Evolutionary conservation across 2,113 vertebrate genomes (phyloP).

Genomic region (Prionailurus viverrinus): DNA sequence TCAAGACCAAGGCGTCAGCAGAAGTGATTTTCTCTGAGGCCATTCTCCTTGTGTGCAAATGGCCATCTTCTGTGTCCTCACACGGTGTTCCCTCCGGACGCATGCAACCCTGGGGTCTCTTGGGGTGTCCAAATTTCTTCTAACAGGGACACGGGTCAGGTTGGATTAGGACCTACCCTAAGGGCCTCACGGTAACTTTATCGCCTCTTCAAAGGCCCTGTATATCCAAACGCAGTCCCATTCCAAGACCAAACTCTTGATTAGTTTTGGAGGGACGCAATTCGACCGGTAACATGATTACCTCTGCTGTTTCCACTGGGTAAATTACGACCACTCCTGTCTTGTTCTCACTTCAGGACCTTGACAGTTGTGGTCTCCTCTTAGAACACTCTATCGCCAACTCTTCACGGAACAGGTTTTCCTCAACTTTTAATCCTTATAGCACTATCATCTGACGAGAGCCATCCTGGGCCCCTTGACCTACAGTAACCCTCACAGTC

Average conservation of each 20-base stretch:
- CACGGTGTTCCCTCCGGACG: background rate
- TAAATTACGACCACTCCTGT: background rate
- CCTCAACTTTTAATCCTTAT: background rate
- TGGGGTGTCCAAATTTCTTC: background rate
- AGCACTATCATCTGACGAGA: background rate
- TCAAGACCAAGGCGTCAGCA: background rate
- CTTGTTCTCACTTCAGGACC: background rate
- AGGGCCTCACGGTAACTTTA: background rate
- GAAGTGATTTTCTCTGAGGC: background rate
- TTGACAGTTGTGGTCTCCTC: background rate
- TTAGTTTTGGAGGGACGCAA: background rate
- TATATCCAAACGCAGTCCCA: slow-evolving; percentile 19
- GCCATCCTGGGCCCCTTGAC: background rate
- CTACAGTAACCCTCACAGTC: background rate
- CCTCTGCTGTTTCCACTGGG: background rate
- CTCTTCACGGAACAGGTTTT: background rate
- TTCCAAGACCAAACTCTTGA: background rate
- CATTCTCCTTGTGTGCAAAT: background rate
- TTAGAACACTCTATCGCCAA: background rate
- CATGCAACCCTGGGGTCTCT: background rate
- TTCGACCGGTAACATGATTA: background rate
- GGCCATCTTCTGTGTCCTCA: background rate
- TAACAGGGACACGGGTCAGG: background rate
- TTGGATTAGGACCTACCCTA: background rate
- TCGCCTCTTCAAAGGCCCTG: background rate